phyloP scores from a whole-genome alignment of 2,797 vertebrate genomes.

The Triplophysa yarkandensis region DNA sequence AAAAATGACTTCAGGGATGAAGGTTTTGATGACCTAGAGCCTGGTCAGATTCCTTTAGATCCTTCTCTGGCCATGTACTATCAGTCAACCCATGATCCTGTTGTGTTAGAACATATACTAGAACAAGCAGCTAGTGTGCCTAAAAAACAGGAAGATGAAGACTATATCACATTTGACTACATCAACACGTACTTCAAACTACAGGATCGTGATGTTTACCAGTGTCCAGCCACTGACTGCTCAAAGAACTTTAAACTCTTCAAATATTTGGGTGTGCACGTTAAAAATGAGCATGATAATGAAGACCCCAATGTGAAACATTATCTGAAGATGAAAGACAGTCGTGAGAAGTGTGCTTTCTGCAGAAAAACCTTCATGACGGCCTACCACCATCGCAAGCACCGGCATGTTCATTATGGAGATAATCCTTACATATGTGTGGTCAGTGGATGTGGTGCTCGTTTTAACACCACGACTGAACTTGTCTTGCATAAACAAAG shows the following conservation, averaged over 20 bases:
- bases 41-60: slow-evolving; percentile 77
- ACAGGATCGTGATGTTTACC: slow-evolving; percentile 92
- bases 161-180: slow-evolving; percentile 89
- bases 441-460: slow-evolving; percentile 85
- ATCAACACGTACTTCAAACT: slow-evolving; percentile 84
- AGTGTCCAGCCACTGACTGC: slow-evolving; percentile 90
- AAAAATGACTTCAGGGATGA: slow-evolving; percentile 59
- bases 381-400: slow-evolving; percentile 87
- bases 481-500: slow-evolving; percentile 92
- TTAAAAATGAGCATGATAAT: slow-evolving; percentile 90
- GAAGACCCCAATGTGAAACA: slow-evolving; percentile 92
- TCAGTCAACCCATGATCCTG: slow-evolving; percentile 75
- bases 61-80: slow-evolving; percentile 78
- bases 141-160: slow-evolving; percentile 66
- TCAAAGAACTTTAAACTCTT: slow-evolving; percentile 91
- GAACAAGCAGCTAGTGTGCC: slow-evolving; percentile 70
- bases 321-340: slow-evolving; percentile 92
- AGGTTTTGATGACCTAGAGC: slow-evolving; percentile 67
- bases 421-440: slow-evolving; percentile 88
- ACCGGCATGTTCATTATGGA: slow-evolving; percentile 85
- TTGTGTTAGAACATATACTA: slow-evolving; percentile 74
- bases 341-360: slow-evolving; percentile 91
- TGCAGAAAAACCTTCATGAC: slow-evolving; percentile 93
- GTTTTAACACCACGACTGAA: slow-evolving; percentile 87
- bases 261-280: slow-evolving; percentile 93